Percentiles rank a stretch among this genome's conserved stretches.
Evolutionary conservation across 2,888 invertebrate genomes (phyloP).

Genomic region (Melipona beecheii): DNA sequence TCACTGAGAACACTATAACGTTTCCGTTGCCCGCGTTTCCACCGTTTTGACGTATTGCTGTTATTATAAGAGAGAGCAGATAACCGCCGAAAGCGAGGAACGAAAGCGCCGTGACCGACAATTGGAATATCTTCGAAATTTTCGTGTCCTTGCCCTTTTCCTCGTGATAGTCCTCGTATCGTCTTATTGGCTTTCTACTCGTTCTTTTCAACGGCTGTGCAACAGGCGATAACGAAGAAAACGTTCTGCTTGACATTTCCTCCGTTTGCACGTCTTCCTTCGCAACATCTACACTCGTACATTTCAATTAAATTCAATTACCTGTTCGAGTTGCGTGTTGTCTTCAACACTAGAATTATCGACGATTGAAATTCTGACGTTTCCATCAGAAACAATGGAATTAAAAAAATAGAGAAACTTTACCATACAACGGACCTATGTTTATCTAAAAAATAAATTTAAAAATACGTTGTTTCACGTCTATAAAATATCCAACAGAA

Average conservation of each 20-base stretch:
- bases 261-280: slow-evolving; percentile 19
- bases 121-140: slow-evolving; percentile 90
- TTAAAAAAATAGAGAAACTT: too few species aligned
- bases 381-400: too few species aligned
- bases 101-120: slow-evolving; percentile 91
- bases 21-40: slow-evolving; percentile 73
- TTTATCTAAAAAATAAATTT: too few species aligned
- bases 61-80: slow-evolving; percentile 90
- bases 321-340: background rate
- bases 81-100: slow-evolving; percentile 95
- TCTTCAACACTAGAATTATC: background rate
- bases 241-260: slow-evolving; percentile 44
- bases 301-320: background rate
- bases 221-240: slow-evolving; percentile 61
- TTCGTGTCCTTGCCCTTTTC: slow-evolving; percentile 86
- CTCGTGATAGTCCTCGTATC: slow-evolving; percentile 85
- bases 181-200: slow-evolving; percentile 71
- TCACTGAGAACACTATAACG: slow-evolving; percentile 81
- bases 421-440: too few species aligned
- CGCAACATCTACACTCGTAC: background rate
- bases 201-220: slow-evolving; percentile 63
- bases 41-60: slow-evolving; percentile 89
- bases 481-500: too few species aligned
- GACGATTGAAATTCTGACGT: too few species aligned
- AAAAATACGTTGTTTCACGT: too few species aligned